phyloP scores from a whole-genome alignment of 37 sponge, comb jelly and placozoan species.

The Mnemiopsis leidyi region DNA sequence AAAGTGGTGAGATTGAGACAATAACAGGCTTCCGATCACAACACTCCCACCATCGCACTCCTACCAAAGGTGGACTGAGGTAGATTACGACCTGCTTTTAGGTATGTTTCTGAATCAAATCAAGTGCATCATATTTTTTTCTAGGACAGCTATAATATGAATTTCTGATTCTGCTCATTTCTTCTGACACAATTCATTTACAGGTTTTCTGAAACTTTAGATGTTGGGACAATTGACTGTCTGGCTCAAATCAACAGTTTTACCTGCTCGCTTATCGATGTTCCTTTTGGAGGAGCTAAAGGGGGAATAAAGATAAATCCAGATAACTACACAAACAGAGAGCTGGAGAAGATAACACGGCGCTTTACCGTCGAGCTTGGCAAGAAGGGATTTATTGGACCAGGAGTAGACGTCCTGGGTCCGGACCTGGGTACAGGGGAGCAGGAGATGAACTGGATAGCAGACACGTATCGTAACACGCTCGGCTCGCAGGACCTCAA shows the following conservation, averaged over 20 bases:
- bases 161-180: neutral
- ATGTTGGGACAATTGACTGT: constrained; percentile 72
- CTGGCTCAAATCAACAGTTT: constrained; percentile 94
- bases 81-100: neutral
- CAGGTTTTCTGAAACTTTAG: constrained; percentile 33
- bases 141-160: too few species aligned
- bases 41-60: constrained; percentile 92
- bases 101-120: neutral
- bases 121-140: too few species aligned
- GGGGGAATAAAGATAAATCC: constrained; percentile 95
- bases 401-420: constrained; percentile 90
- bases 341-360: constrained; percentile 91
- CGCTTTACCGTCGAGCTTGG: constrained; percentile 94
- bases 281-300: constrained; percentile 98
- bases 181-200: neutral
- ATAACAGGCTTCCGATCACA: constrained; percentile 92
- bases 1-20: constrained; percentile 81
- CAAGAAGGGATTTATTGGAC: constrained; percentile 82
- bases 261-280: constrained; percentile 95
- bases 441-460: constrained; percentile 98
- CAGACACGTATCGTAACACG: constrained; percentile 94
- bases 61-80: constrained; percentile 88
- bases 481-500: constrained; percentile 82
- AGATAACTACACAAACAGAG: constrained; percentile 53
- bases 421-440: constrained; percentile 99